Evolutionary conservation across 92 coral and sea anemone species (phyloP), one percentile per base, ranked within the genome.

Genomic region (Micromussa lordhowensis): DNA sequence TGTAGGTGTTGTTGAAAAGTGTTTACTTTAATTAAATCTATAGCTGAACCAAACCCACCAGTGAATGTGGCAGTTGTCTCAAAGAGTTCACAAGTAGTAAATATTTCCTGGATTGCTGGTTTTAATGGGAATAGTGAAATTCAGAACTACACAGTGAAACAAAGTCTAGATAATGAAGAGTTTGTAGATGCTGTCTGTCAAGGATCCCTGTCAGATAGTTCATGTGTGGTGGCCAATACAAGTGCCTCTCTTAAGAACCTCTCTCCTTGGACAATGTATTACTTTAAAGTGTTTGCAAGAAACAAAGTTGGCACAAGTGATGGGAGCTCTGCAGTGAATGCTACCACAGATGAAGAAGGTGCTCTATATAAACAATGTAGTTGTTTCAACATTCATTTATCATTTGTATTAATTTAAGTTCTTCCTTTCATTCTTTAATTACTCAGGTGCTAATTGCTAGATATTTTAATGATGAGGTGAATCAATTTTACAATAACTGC

Each of bases 71-170:
- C 66, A n/a, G 54, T 68, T 75, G 61, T 4, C 28, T 48, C 75
- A 18, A 51, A 55, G 22, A 58, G 84, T 3, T 76, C 91, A 63
- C 66, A 88, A 70, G 70, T 78, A 30, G 38, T 87, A 17, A 48
- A 30, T 64, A 32, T 91, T 16, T 58, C 86, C 68, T 91, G 94
- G 94, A 26, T 38, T 31, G 77, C 83, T 75, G 83, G 78, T 31
- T 91, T 87, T 68, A 17, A 91, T 87, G 94, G 94, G 11, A 87
- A 91, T 82, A 78, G 75, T 74, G 81, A 36, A 19, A 91, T 91
- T 64, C 36, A 14, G 5, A 57, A 78, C 36, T 86, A 86, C 83
- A 86, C 14, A 64, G 76, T 86, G 44, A 7, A 29, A 24, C 77
- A n/a, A 28, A 75, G 76, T 53, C 49, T 48, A 18, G 76, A 77